Evolutionary conservation across 2,888 invertebrate species (phyloP), one percentile per base, ranked within the genome.

Genomic region (Brachyptera putata): DNA sequence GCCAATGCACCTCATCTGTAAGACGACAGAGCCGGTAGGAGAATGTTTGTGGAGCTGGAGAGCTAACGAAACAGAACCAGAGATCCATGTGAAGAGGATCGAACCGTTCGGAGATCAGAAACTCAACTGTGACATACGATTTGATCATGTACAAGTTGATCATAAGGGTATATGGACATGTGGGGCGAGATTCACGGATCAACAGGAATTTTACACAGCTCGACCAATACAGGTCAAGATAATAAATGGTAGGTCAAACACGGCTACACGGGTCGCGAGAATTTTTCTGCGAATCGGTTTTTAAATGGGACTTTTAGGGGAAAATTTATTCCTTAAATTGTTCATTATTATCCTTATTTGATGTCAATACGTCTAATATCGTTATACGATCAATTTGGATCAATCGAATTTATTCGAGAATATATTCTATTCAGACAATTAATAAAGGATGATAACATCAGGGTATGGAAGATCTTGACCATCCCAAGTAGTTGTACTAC

Each of bases 1-100:
- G 7, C 69, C 70, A 16, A 68, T 70, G 39, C 70, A 73, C 50
- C 69, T 74, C 61, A 68, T 68, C 59, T 74, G 74, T 48, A 68
- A 69, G 56, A 69, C 72, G 13, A 67, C 67, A 43, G 64, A 66
- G 25, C 65, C 70, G 14, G 72, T 74, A 1, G 68, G 70, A 57
- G 73, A 74, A 61, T 74, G 74, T 50, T 72, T 72, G 58, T 74
- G 74, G 74, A 71, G 70, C 58, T 74, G 74, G 74, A 69, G 73
- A 26, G 24, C 46, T 1, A 14, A 43, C 26, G n/a, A 30, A 1
- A 11, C 55, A 22, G 26, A 37, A 22, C 36, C 26, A 7, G 41
- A 56, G 25, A 64, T 71, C 56, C 71, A 71, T 60, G 69, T 73
- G 59, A 71, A 72, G 56, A 69, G 68, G 56, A 74, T 73, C 57